phyloP scores from a whole-genome alignment of 2,888 invertebrate species.

The Teleiodes luculella region DNA sequence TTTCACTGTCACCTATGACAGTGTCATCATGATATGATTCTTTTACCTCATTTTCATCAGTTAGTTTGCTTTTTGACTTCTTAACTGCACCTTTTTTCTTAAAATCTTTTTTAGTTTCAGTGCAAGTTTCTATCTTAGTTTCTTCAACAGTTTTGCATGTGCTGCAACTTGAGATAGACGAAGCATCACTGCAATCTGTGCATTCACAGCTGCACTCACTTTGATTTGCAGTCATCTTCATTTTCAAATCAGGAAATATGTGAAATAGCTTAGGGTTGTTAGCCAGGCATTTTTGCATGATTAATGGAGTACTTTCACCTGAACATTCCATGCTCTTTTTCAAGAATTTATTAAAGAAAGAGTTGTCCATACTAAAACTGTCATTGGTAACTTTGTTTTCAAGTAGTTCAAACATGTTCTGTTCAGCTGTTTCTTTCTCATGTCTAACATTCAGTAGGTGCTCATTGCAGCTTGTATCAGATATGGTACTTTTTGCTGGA shows the following conservation, averaged over 20 bases:
- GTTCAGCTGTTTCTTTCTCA: constrained; percentile 79
- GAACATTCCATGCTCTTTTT: constrained; percentile 57
- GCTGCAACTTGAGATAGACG: constrained; percentile 57
- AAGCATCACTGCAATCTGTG: constrained; percentile 55
- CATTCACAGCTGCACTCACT: constrained; percentile 56
- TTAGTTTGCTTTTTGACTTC: constrained; percentile 22
- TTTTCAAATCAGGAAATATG: constrained; percentile 48
- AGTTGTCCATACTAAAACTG: constrained; percentile 84
- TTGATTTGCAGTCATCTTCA: constrained; percentile 37
- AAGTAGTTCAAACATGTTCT: constrained; percentile 86
- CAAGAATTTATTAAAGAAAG: constrained; percentile 78
- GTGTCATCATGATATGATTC: constrained; percentile 42
- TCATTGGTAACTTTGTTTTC: constrained; percentile 86
- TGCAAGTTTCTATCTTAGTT: constrained; percentile 34
- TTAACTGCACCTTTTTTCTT: constrained; percentile 30
- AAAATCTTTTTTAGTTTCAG: constrained; percentile 20
- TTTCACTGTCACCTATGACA: constrained; percentile 46
- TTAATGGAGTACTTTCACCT: constrained; percentile 65
- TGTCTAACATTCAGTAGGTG: constrained; percentile 41
- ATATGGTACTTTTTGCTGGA: constrained; percentile 58
- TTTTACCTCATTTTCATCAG: constrained; percentile 27
- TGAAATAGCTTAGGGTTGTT: constrained; percentile 57
- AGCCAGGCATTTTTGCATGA: constrained; percentile 60
- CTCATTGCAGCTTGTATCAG: constrained; percentile 60
- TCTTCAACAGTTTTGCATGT: constrained; percentile 61